Percentiles rank a stretch among this genome's conserved stretches.
These are phyloP conservation scores for Stramonita haemastoma DNA, from an alignment of 2,888 invertebrate genomes.

Conservation along the genomic window DNA sequence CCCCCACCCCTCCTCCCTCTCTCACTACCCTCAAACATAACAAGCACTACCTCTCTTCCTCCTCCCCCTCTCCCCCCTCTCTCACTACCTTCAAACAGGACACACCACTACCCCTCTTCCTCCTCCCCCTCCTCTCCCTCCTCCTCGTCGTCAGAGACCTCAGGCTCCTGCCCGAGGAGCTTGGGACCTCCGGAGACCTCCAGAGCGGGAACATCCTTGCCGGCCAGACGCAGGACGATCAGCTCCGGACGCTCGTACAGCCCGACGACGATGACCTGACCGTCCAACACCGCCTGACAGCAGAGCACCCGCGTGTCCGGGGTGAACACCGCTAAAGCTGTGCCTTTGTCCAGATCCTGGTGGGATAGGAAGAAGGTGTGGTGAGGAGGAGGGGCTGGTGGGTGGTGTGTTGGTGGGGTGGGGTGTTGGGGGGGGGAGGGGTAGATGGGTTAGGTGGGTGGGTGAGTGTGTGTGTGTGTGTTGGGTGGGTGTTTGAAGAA, in stretches of 20 bases:
- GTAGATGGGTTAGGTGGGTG: neutral
- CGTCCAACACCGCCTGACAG: conserved; percentile 66
- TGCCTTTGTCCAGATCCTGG: conserved; percentile 65
- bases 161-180: conserved; percentile 65
- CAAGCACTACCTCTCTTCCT: neutral
- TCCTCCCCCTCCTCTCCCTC: conserved; percentile 55
- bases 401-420: neutral
- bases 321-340: conserved; percentile 70
- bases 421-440: neutral
- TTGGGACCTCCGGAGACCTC: conserved; percentile 60
- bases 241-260: conserved; percentile 70
- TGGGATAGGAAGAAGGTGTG: no score
- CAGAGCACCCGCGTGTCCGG: conserved; percentile 73
- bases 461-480: neutral
- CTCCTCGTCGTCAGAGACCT: conserved; percentile 66
- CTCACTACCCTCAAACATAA: no score
- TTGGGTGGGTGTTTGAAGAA: neutral
- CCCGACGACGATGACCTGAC: conserved; percentile 69
- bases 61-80: neutral
- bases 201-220: conserved; percentile 52
- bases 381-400: neutral
- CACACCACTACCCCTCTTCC: neutral
- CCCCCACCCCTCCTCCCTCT: neutral
- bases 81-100: neutral
- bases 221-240: conserved; percentile 61